Percentiles rank a stretch among this genome's conserved stretches.
These are phyloP conservation scores for Sakesphorus luctuosus DNA, from an alignment of 2,113 vertebrate species.

Conservation along the genomic window DNA sequence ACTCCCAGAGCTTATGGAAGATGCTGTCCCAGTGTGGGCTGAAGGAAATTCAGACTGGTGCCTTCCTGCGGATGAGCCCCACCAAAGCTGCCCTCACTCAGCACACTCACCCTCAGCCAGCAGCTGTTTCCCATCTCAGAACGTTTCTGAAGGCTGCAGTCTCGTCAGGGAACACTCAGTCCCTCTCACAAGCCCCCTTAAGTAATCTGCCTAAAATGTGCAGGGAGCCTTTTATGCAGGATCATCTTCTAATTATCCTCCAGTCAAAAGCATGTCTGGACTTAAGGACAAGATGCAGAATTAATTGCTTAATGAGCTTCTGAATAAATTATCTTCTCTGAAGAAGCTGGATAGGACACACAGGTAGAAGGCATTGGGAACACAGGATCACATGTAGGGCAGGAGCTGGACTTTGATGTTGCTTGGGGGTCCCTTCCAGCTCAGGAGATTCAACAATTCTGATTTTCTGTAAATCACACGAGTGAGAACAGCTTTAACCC, in stretches of 20 bases:
- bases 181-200: background rate
- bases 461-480: background rate
- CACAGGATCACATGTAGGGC: background rate
- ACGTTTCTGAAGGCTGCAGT: constrained; percentile 22
- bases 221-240: background rate
- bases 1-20: background rate
- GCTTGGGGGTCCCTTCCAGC: background rate
- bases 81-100: background rate
- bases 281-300: background rate
- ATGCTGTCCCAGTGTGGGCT: background rate
- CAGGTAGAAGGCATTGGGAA: background rate
- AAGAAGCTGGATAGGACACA: background rate
- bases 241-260: background rate
- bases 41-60: background rate
- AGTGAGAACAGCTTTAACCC: background rate
- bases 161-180: background rate
- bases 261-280: background rate
- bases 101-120: background rate
- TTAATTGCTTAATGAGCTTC: background rate
- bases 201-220: background rate
- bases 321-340: background rate
- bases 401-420: background rate
- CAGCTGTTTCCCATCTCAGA: background rate
- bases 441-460: background rate
- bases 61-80: background rate